Conservation (phyloP, 2,888 invertebrate species). For the Tiphia femorata region DNA sequence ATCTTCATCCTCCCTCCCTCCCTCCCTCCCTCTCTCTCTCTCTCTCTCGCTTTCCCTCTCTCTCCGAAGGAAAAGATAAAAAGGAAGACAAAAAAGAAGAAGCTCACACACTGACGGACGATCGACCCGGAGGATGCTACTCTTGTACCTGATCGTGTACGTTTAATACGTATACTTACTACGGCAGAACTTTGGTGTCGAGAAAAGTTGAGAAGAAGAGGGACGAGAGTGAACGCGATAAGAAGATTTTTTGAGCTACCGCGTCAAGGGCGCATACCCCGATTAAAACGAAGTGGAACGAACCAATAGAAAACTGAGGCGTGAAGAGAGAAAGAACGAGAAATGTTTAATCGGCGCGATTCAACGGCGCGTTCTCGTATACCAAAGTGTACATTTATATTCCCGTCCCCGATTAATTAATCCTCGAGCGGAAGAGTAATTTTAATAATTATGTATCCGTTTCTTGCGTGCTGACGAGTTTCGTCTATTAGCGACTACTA, state of each 20-base stretch:
- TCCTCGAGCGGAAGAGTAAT: slow-evolving; percentile 24
- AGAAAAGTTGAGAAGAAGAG: slow-evolving; percentile 25
- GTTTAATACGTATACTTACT: slow-evolving; percentile 48
- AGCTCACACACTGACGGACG: too few species aligned
- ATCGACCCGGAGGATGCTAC: slow-evolving; percentile 53
- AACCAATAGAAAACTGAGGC: background rate
- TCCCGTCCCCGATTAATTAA: slow-evolving; percentile 27
- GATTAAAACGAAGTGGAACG: too few species aligned
- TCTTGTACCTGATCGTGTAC: slow-evolving; percentile 58
- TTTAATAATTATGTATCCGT: slow-evolving; percentile 21
- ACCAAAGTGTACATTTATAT: slow-evolving; percentile 56
- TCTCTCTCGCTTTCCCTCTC: slow-evolving; percentile 8
- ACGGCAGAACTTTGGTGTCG: slow-evolving; percentile 37
- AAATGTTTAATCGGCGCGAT: too few species aligned
- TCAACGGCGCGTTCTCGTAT: slow-evolving; percentile 56
- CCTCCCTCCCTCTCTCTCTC: background rate
- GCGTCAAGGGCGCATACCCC: too few species aligned
- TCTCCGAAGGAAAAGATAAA: slow-evolving; percentile 11
- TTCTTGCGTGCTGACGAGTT: slow-evolving; percentile 26
- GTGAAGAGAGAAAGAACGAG: background rate
- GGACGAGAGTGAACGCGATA: background rate
- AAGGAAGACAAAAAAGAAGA: slow-evolving; percentile 24
- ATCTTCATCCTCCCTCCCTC: too few species aligned
- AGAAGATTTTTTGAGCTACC: too few species aligned
- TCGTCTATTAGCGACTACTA: too few species aligned